A percentile compares a stretch with the other conserved stretches of the same genome.
Evolutionary conservation across 2,113 vertebrate genomes (phyloP).

Genomic region (Alexandromys fortis): DNA sequence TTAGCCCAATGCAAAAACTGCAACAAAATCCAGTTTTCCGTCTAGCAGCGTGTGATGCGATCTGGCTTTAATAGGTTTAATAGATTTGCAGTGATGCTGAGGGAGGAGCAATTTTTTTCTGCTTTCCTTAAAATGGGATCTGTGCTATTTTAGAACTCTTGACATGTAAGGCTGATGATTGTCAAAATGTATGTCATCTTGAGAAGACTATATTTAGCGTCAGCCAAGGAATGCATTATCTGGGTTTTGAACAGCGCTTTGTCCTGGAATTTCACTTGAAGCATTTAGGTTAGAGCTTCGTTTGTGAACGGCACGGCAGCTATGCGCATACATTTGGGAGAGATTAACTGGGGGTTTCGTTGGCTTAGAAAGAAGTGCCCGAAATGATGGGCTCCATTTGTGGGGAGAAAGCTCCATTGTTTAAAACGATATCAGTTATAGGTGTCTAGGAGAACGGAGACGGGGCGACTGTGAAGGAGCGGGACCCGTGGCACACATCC

Average conservation of each 20-base stretch:
- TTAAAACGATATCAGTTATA: neutral
- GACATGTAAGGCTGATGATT: constrained; percentile 65
- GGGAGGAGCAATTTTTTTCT: constrained; percentile 49
- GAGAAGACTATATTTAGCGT: constrained; percentile 77
- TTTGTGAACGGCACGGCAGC: constrained; percentile 50
- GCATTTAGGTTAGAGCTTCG: constrained; percentile 70
- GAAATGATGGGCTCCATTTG: constrained; percentile 13
- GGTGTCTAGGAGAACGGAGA: neutral
- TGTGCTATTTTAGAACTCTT: constrained; percentile 76
- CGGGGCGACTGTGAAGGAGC: neutral
- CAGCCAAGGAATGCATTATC: constrained; percentile 64
- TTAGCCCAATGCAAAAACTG: constrained; percentile 1
- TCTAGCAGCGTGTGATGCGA: neutral
- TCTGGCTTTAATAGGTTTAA: constrained; percentile 41
- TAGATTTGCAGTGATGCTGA: constrained; percentile 41
- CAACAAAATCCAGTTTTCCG: constrained; percentile 12
- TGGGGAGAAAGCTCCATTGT: neutral
- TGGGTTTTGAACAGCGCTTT: constrained; percentile 67
- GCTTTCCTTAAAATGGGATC: constrained; percentile 67
- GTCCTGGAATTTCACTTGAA: constrained; percentile 58
- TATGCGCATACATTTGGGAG: constrained; percentile 10
- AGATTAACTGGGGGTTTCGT: constrained; percentile 40
- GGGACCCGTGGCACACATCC: neutral
- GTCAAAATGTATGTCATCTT: constrained; percentile 80
- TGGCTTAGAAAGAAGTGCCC: constrained; percentile 17